Conservation (phyloP, 2,113 vertebrate species). For the Pao palembangensis region DNA sequence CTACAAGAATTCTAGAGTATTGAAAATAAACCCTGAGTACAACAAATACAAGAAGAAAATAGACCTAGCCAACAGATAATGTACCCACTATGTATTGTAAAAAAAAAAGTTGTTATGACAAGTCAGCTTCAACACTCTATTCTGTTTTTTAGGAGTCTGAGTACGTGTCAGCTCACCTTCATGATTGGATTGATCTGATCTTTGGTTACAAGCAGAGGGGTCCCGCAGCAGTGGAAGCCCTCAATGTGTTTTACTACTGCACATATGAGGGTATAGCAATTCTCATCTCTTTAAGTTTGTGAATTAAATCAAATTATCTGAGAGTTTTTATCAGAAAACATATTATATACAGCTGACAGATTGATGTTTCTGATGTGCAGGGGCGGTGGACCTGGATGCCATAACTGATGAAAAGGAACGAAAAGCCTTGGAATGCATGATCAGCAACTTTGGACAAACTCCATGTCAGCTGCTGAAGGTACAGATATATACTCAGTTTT, state of each 20-base stretch:
- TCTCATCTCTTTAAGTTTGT: not conserved
- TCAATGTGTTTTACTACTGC: conserved; percentile 98
- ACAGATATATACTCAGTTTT: conserved; percentile 1
- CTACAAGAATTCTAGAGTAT: no score
- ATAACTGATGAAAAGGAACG: conserved; percentile 96
- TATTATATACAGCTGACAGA: not conserved
- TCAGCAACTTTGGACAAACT: conserved; percentile 98
- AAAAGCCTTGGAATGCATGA: conserved; percentile 97
- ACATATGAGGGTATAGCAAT: conserved; percentile 77
- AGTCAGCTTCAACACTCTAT: no score
- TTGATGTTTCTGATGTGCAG: conserved; percentile 57
- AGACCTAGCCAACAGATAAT: no score
- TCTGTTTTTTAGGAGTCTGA: conserved; percentile 84
- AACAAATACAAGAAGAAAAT: no score
- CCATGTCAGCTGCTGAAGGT: conserved; percentile 97
- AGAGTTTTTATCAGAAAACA: no score
- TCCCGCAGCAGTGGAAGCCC: conserved; percentile 88
- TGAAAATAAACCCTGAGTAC: no score
- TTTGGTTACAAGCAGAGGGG: conserved; percentile 96
- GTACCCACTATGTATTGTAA: no score
- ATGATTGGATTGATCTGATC: conserved; percentile 98
- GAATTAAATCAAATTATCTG: no score
- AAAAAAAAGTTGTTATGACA: no score
- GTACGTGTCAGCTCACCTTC: conserved; percentile 91
- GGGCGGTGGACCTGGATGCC: conserved; percentile 94